These are phyloP conservation scores for Fragum sueziense DNA, from an alignment of 2,888 invertebrate genomes.

Conservation along the genomic window DNA sequence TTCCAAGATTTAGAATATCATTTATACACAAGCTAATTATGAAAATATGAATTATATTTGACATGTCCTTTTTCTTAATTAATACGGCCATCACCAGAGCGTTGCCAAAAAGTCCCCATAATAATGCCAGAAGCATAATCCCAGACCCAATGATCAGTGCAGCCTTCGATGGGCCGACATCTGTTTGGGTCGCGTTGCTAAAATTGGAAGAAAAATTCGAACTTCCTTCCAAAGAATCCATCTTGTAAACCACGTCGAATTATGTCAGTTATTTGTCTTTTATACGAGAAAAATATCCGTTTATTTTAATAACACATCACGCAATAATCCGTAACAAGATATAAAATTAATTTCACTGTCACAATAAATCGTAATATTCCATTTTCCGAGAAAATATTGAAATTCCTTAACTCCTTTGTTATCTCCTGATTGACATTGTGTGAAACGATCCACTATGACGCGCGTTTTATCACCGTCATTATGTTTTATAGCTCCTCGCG, in stretches of 20 bases:
- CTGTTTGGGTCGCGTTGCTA: constrained; percentile 33
- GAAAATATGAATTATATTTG: constrained; percentile 80
- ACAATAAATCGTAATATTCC: neutral
- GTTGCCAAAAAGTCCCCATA: constrained; percentile 76
- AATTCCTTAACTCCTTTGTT: neutral
- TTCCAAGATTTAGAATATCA: constrained; percentile 77
- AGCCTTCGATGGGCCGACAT: constrained; percentile 64
- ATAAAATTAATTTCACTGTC: neutral
- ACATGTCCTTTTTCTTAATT: constrained; percentile 68
- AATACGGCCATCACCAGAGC: constrained; percentile 75
- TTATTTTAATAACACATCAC: neutral
- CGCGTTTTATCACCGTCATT: neutral
- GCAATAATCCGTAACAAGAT: neutral
- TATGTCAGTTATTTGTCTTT: neutral
- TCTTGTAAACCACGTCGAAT: neutral
- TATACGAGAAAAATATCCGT: neutral
- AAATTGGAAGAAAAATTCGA: constrained; percentile 30
- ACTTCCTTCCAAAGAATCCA: neutral
- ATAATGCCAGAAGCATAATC: constrained; percentile 75
- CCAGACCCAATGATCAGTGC: constrained; percentile 74
- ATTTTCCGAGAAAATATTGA: neutral
- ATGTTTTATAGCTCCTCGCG: constrained; percentile 3
- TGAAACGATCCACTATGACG: neutral
- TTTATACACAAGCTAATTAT: constrained; percentile 80
- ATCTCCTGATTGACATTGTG: neutral